phyloP scores from a whole-genome alignment of 2,797 vertebrate species.

The Cottoperca gobio region DNA sequence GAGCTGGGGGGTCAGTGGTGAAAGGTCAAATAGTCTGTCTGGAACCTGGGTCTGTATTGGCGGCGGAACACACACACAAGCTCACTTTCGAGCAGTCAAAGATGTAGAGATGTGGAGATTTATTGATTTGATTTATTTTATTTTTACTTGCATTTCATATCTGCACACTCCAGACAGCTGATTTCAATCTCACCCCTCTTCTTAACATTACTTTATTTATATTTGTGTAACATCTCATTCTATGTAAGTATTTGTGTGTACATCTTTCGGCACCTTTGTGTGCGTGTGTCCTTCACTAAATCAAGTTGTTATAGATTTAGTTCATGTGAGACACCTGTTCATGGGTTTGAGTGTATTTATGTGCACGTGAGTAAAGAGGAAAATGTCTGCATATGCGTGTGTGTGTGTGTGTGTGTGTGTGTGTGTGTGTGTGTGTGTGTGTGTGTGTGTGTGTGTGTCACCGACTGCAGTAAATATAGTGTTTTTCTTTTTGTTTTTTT shows the following conservation, averaged over 20 bases:
- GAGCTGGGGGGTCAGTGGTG: conserved; percentile 69
- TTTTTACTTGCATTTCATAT: conserved; percentile 1
- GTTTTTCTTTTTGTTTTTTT: conserved; percentile 31
- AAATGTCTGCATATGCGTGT: not conserved
- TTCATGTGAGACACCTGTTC: conserved; percentile 62
- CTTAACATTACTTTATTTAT: conserved; percentile 17
- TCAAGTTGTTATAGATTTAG: conserved; percentile 82
- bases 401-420: not conserved
- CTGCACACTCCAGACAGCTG: conserved; percentile 13
- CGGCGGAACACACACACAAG: not conserved
- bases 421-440: not conserved
- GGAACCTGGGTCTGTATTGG: conserved; percentile 48
- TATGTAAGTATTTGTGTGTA: conserved; percentile 32
- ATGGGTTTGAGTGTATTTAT: conserved; percentile 38
- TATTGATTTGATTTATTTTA: no score
- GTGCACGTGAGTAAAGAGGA: not conserved
- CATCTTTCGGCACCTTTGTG: conserved; percentile 26
- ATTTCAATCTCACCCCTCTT: conserved; percentile 24
- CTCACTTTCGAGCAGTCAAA: not conserved
- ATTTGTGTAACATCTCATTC: conserved; percentile 19
- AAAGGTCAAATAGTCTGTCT: conserved; percentile 75
- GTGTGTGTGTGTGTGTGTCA: not conserved
- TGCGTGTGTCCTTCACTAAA: conserved; percentile 69
- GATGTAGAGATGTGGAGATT: conserved; percentile 7
- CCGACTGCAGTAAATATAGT: conserved; percentile 69